A percentile compares a stretch with the other conserved stretches of the same genome.
These are phyloP conservation scores for Abscondita cerata DNA, from an alignment of 2,888 invertebrate species.

Conservation along the genomic window DNA sequence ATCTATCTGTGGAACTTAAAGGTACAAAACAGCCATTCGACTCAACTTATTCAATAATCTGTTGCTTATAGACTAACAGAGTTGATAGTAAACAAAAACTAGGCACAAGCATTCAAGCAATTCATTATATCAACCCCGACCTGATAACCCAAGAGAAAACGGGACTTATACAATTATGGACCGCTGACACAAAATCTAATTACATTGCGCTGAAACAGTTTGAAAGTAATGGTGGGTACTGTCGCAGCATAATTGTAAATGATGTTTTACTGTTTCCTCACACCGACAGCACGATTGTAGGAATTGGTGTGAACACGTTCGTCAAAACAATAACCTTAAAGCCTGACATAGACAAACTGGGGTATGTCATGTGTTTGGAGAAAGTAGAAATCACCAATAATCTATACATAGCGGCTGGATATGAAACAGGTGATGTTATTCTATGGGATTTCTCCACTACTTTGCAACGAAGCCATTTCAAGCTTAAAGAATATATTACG, in stretches of 20 bases:
- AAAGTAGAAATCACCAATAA: conserved; percentile 59
- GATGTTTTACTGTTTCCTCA: conserved; percentile 72
- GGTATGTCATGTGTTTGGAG: conserved; percentile 72
- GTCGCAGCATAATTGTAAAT: conserved; percentile 69
- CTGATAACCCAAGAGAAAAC: conserved; percentile 79
- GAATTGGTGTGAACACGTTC: conserved; percentile 57
- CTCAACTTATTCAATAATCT: conserved; percentile 4
- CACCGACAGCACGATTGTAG: conserved; percentile 63
- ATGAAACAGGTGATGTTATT: conserved; percentile 75
- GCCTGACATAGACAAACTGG: conserved; percentile 61
- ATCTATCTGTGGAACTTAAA: conserved; percentile 82
- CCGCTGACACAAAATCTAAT: conserved; percentile 63
- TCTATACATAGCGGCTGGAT: conserved; percentile 70
- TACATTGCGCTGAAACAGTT: conserved; percentile 66
- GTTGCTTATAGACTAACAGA: conserved; percentile 71
- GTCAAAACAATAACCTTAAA: conserved; percentile 56
- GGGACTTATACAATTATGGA: conserved; percentile 73
- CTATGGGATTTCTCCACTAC: conserved; percentile 74
- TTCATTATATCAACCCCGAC: conserved; percentile 66
- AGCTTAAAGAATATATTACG: conserved; percentile 71
- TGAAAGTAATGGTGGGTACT: conserved; percentile 73
- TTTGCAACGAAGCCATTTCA: conserved; percentile 64
- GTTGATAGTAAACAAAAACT: conserved; percentile 70
- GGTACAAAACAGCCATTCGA: conserved; percentile 58
- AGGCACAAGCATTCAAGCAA: conserved; percentile 69